Evolutionary conservation across 1,140 invertebrate genomes (phyloP).

Genomic region (Nixonia krombeini): DNA sequence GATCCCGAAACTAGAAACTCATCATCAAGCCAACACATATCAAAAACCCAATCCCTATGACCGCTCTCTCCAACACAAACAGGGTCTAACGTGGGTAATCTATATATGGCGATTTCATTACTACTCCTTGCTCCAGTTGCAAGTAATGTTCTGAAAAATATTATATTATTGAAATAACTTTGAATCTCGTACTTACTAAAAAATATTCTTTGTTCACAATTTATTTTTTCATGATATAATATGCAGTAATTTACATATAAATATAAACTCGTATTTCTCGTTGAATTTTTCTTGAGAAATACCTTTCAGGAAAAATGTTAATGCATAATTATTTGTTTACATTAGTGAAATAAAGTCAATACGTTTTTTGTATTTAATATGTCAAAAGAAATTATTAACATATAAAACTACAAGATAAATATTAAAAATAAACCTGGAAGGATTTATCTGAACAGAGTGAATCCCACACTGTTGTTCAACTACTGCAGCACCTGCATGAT

Average conservation of each 20-base stretch:
- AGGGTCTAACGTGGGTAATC: constrained; percentile 92
- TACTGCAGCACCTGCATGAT: constrained; percentile 69
- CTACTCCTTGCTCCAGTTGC: constrained; percentile 95
- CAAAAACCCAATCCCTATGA: constrained; percentile 96
- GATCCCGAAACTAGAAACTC: constrained; percentile 95
- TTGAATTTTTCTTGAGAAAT: no score
- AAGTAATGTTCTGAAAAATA: constrained; percentile 78
- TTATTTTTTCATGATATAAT: no score
- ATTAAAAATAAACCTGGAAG: constrained; percentile 77
- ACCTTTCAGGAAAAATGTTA: no score
- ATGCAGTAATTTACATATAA: not conserved
- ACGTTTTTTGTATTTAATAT: no score
- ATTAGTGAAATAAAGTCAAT: no score
- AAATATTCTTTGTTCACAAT: no score
- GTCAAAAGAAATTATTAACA: constrained; percentile 3
- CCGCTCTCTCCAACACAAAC: constrained; percentile 93
- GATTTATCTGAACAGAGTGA: constrained; percentile 94
- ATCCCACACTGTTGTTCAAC: constrained; percentile 87
- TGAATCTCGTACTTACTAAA: no score
- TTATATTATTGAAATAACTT: no score
- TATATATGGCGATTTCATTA: constrained; percentile 94
- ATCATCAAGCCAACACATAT: constrained; percentile 96
- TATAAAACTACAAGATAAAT: constrained; percentile 10
- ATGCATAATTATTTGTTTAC: constrained; percentile 1
- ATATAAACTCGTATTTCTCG: constrained; percentile 1